Percentiles rank a stretch among this genome's conserved stretches.
These are phyloP conservation scores for Dynastes maya DNA, from an alignment of 2,888 invertebrate species.

Conservation along the genomic window DNA sequence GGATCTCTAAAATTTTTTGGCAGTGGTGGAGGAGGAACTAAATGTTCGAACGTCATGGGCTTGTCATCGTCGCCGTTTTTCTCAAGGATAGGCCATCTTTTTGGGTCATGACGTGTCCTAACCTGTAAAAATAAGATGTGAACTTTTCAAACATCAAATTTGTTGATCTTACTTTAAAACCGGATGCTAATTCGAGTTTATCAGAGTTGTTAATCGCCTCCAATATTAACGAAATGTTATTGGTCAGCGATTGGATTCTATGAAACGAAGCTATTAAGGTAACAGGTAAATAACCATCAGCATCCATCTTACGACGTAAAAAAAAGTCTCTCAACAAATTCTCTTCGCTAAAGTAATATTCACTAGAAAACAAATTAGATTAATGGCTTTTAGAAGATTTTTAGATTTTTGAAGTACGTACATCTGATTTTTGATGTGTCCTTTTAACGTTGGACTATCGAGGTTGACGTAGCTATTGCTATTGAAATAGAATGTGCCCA, in stretches of 20 bases:
- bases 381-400: conserved; percentile 5
- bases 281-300: conserved; percentile 93
- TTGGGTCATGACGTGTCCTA: conserved; percentile 86
- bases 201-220: conserved; percentile 90
- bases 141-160: background rate
- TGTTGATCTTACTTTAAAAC: conserved; percentile 77
- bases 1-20: conserved; percentile 75
- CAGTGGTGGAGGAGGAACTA: conserved; percentile 82
- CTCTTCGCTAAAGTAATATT: conserved; percentile 99
- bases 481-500: conserved; percentile 77
- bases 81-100: conserved; percentile 90
- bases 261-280: conserved; percentile 97
- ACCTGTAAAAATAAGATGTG: conserved; percentile 73
- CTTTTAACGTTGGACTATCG: conserved; percentile 78
- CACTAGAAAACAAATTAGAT: conserved; percentile 76
- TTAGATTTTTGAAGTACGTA: conserved; percentile 71
- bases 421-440: conserved; percentile 92
- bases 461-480: conserved; percentile 68
- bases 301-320: conserved; percentile 96
- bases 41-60: conserved; percentile 73
- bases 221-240: conserved; percentile 87
- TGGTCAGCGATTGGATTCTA: conserved; percentile 90
- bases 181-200: conserved; percentile 83
- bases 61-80: conserved; percentile 65
- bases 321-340: conserved; percentile 97